Conservation (phyloP, 1,140 invertebrate species). For the Tyrophagus putrescentiae region DNA sequence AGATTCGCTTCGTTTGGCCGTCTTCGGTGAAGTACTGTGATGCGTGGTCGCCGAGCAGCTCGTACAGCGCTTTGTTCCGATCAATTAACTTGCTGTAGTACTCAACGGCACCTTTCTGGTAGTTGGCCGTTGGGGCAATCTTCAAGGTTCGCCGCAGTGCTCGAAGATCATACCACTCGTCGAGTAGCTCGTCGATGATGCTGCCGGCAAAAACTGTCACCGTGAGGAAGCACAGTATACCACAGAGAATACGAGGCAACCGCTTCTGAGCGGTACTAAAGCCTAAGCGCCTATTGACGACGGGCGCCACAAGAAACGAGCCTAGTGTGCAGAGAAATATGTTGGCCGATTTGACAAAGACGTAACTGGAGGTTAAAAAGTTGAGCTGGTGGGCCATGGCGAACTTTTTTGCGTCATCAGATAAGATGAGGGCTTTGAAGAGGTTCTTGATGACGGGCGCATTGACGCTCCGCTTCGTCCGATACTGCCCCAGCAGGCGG, state of each 20-base stretch:
- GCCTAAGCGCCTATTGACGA: neutral
- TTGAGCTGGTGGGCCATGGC: neutral
- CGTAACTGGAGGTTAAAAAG: neutral
- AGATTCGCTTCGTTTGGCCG: neutral
- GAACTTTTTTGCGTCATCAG: neutral
- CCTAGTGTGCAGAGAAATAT: neutral
- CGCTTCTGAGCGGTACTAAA: neutral
- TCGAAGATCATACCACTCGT: neutral
- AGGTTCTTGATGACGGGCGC: slow-evolving; percentile 1
- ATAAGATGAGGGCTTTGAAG: slow-evolving; percentile 4
- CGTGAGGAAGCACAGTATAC: neutral
- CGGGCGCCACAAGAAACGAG: neutral
- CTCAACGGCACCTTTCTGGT: neutral
- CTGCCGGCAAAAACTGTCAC: neutral
- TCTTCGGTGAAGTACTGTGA: neutral
- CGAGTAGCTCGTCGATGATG: neutral
- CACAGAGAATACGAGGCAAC: neutral
- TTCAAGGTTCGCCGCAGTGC: neutral
- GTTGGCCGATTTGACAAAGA: neutral
- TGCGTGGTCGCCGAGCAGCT: slow-evolving; percentile 10
- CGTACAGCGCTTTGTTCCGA: slow-evolving; percentile 23
- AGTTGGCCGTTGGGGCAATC: neutral
- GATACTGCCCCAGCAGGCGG: neutral
- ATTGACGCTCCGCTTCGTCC: neutral
- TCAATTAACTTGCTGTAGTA: slow-evolving; percentile 5